These are phyloP conservation scores for Netelia fuscicornis DNA, from an alignment of 2,888 invertebrate species.

Conservation along the genomic window DNA sequence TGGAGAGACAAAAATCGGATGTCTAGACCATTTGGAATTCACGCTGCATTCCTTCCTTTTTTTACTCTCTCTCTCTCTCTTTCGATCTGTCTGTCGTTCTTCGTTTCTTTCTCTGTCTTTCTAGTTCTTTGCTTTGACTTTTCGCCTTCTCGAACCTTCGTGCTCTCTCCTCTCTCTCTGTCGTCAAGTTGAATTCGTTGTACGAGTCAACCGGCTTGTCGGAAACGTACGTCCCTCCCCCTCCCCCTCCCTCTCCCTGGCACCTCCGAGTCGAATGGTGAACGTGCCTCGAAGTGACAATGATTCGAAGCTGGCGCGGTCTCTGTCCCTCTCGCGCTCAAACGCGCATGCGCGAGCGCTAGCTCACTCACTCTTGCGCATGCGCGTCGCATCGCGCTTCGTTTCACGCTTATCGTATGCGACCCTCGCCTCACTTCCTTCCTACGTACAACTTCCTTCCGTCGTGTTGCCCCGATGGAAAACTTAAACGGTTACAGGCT, in stretches of 20 bases:
- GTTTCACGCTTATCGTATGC: slow-evolving; percentile 38
- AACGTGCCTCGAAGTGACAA: slow-evolving; percentile 65
- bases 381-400: slow-evolving; percentile 18
- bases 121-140: slow-evolving; percentile 18
- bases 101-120: background rate
- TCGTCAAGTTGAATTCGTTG: slow-evolving; percentile 52
- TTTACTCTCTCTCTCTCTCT: slow-evolving; percentile 8
- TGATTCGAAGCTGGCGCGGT: slow-evolving; percentile 19
- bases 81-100: too few species aligned
- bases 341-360: too few species aligned
- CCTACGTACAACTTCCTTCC: slow-evolving; percentile 57
- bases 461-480: slow-evolving; percentile 2
- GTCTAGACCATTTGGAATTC: slow-evolving; percentile 59
- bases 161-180: slow-evolving; percentile 4
- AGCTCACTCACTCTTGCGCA: background rate
- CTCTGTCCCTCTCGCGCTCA: too few species aligned
- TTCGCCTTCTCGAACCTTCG: slow-evolving; percentile 31
- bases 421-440: slow-evolving; percentile 57
- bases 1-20: slow-evolving; percentile 14
- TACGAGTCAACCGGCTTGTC: slow-evolving; percentile 46
- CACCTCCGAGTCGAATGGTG: slow-evolving; percentile 41
- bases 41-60: slow-evolving; percentile 39
- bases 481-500: too few species aligned
- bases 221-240: slow-evolving; percentile 47
- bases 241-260: background rate